Evolutionary conservation across 2,113 vertebrate genomes (phyloP), one percentile per base, ranked within the genome.

Genomic region (Puma concolor): DNA sequence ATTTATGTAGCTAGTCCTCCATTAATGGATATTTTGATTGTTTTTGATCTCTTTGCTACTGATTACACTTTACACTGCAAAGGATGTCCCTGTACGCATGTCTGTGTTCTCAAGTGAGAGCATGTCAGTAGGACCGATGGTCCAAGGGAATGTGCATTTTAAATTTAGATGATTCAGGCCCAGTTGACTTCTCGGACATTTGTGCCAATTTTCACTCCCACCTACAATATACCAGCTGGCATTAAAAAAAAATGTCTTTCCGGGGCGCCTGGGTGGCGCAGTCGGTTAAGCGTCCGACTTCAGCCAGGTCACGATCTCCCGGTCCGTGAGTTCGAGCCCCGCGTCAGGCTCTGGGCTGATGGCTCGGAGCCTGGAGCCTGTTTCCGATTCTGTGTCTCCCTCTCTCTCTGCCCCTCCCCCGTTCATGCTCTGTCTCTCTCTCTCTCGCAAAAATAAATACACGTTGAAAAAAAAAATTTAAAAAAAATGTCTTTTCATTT

Each of bases 191-290:
- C 60, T 36, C 44, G 38, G 84, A 64, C 80, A 1, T 3, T 31
- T 92, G 41, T 88, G 79, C 23, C 36, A 50, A 11, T 79, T 97
- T 96, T 96, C 38, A 92, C 36, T 89, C 12, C 36, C 3, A 57
- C 27, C 27, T 57, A 41, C 13, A 76, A 36, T 69, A 77, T 33
- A 63, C 41, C 33, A 83, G 33, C 52, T 41, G 14, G 14, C 14
- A 88, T 52, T 69, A 72, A 19, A 4, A 41, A 41, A 92, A 87
- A 74, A 57, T 21, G 38, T 64, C 12, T 48, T 91, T 91, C n/a
- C n/a, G n/a, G n/a, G n/a, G n/a, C n/a, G n/a, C n/a, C n/a, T n/a
- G n/a, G n/a, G n/a, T n/a, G n/a, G n/a, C n/a, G n/a, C n/a, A n/a
- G n/a, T n/a, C n/a, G n/a, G n/a, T n/a, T n/a, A n/a, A n/a, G n/a